These are phyloP conservation scores for Octopus sinensis DNA, from an alignment of 1,140 invertebrate genomes.

Conservation along the genomic window DNA sequence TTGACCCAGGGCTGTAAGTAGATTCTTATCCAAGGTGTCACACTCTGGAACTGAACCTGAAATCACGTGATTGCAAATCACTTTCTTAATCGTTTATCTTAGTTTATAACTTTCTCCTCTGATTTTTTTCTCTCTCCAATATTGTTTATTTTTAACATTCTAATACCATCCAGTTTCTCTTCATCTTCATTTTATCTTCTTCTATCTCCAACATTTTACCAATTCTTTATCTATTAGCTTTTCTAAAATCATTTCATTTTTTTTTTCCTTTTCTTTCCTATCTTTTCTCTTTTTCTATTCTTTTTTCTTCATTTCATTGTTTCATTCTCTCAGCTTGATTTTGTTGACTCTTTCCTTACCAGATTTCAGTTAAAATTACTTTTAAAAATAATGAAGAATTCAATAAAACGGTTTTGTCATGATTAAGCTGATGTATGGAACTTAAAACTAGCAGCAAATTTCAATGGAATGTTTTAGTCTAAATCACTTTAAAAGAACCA, in stretches of 20 bases:
- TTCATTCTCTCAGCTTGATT: constrained; percentile 18
- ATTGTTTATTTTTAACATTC: constrained; percentile 27
- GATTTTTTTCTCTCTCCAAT: neutral
- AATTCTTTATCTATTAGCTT: neutral
- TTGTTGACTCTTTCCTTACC: constrained; percentile 29
- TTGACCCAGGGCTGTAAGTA: too few relatives aligned
- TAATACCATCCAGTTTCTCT: constrained; percentile 38
- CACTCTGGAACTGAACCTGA: too few relatives aligned
- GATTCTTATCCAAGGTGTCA: too few relatives aligned
- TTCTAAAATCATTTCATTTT: neutral
- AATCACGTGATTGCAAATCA: constrained; percentile 13
- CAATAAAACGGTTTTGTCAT: too few relatives aligned
- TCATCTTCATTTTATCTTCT: constrained; percentile 32
- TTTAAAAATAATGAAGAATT: too few relatives aligned
- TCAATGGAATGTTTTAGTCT: too few relatives aligned
- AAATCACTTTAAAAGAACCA: too few relatives aligned
- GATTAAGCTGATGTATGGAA: too few relatives aligned
- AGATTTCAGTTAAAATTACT: constrained; percentile 12
- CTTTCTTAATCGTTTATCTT: constrained; percentile 15
- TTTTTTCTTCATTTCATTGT: constrained; percentile 29
- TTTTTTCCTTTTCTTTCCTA: neutral
- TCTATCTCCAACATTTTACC: constrained; percentile 1
- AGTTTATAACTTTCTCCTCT: constrained; percentile 9
- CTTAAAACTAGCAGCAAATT: too few relatives aligned
- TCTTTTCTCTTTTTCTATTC: constrained; percentile 33